Conservation (phyloP, 2,888 invertebrate species). For the Trissolcus brochymenae region DNA sequence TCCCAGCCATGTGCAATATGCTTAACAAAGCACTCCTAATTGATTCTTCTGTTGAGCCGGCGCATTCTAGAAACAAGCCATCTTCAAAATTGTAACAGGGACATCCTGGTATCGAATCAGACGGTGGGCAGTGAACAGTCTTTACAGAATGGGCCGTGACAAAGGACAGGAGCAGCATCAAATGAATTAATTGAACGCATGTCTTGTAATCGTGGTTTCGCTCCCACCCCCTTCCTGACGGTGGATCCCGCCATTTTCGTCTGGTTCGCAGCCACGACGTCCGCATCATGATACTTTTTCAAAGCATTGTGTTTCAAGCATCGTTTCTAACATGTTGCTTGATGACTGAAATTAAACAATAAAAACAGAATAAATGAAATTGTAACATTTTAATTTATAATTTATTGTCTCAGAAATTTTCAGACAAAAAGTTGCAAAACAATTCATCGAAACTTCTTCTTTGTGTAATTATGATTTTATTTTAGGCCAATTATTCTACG, state of each 20-base stretch:
- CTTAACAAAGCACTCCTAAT: slow-evolving; percentile 83
- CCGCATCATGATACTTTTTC: slow-evolving; percentile 73
- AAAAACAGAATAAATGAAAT: neutral
- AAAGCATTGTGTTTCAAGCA: slow-evolving; percentile 63
- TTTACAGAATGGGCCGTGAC: slow-evolving; percentile 69
- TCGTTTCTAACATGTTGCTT: slow-evolving; percentile 60
- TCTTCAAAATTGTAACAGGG: slow-evolving; percentile 95
- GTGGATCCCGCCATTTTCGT: slow-evolving; percentile 71
- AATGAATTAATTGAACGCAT: slow-evolving; percentile 62
- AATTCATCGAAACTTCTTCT: too few relatives aligned
- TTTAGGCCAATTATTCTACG: too few relatives aligned
- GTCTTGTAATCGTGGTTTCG: slow-evolving; percentile 52
- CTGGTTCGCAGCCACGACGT: slow-evolving; percentile 72
- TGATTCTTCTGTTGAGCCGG: slow-evolving; percentile 86
- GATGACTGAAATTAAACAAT: slow-evolving; percentile 32
- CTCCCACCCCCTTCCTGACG: slow-evolving; percentile 56
- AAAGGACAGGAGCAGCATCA: slow-evolving; percentile 68
- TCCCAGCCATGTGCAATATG: slow-evolving; percentile 80
- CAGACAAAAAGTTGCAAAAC: too few relatives aligned
- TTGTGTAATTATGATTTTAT: too few relatives aligned
- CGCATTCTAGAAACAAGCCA: slow-evolving; percentile 92
- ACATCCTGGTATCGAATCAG: slow-evolving; percentile 87
- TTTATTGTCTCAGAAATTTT: too few relatives aligned
- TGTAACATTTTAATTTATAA: too few relatives aligned
- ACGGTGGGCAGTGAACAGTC: slow-evolving; percentile 82